These are phyloP conservation scores for Peucedramus taeniatus DNA, from an alignment of 2,113 vertebrate genomes.

Conservation along the genomic window DNA sequence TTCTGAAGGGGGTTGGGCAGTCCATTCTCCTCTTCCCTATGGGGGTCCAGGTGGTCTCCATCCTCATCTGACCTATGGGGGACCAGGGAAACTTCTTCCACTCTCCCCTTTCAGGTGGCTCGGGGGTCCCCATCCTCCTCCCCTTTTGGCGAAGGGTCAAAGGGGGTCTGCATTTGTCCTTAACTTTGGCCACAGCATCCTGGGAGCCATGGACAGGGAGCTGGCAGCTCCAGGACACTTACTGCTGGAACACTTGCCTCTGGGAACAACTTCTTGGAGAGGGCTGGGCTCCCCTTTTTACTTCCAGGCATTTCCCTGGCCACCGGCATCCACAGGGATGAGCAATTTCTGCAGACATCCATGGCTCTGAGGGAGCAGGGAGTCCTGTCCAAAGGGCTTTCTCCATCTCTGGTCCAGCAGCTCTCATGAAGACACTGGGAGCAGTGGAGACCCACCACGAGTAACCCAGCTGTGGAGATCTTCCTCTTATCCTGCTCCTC, in stretches of 20 bases:
- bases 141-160: too few relatives aligned
- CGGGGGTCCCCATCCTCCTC: neutral
- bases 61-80: neutral
- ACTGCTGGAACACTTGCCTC: neutral
- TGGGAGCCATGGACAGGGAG: neutral
- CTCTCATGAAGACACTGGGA: neutral
- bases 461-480: neutral
- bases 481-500: neutral
- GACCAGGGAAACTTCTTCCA: neutral
- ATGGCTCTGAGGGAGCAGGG: neutral
- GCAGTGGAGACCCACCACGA: accelerated
- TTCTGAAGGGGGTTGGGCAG: neutral
- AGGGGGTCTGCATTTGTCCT: neutral
- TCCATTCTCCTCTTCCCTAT: neutral
- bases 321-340: too few relatives aligned
- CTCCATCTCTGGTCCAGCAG: too few relatives aligned
- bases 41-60: neutral
- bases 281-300: too few relatives aligned
- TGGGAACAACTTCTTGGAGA: neutral
- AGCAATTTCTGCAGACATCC: too few relatives aligned
- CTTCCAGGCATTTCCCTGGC: neutral
- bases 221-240: neutral
- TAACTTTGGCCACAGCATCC: neutral
- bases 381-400: neutral
- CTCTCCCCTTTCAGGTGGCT: too few relatives aligned